These are phyloP conservation scores for Hippoglossus hippoglossus DNA, from an alignment of 2,797 vertebrate genomes.

Conservation along the genomic window DNA sequence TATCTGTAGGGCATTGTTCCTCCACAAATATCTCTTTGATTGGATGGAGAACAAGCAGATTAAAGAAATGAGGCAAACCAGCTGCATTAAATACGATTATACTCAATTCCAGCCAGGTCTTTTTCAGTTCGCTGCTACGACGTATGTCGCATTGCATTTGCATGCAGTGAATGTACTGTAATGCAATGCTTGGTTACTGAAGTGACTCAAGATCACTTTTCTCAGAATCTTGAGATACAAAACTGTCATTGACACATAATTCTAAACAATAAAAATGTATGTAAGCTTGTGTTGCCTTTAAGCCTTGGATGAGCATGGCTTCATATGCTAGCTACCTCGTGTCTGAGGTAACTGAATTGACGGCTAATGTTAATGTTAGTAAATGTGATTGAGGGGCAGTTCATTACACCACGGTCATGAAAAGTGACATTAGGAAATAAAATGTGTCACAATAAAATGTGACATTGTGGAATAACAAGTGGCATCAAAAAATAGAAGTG, in stretches of 20 bases:
- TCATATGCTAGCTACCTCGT: background rate
- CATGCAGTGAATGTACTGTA: background rate
- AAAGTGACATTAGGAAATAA: background rate
- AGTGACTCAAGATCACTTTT: background rate
- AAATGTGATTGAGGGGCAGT: background rate
- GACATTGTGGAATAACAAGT: background rate
- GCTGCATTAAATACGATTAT: slow-evolving; percentile 9
- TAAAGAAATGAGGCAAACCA: slow-evolving; percentile 19
- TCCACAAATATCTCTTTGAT: slow-evolving; percentile 29
- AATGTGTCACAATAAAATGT: background rate
- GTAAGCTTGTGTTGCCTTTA: too few species aligned
- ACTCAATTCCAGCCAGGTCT: slow-evolving; percentile 15
- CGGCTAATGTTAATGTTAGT: background rate
- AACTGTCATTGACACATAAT: background rate
- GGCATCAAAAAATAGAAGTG: background rate
- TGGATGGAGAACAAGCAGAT: slow-evolving; percentile 37
- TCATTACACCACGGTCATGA: background rate
- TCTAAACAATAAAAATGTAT: background rate
- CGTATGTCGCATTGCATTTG: slow-evolving; percentile 1
- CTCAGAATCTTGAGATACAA: background rate
- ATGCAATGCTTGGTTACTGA: background rate
- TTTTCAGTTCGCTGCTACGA: background rate
- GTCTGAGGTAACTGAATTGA: too few species aligned
- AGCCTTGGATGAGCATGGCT: background rate
- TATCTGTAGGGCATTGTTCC: slow-evolving; percentile 14